Base-by-base conservation (phyloP, 2,113 vertebrate species). In the Ptilorrhoa leucosticta region DNA sequence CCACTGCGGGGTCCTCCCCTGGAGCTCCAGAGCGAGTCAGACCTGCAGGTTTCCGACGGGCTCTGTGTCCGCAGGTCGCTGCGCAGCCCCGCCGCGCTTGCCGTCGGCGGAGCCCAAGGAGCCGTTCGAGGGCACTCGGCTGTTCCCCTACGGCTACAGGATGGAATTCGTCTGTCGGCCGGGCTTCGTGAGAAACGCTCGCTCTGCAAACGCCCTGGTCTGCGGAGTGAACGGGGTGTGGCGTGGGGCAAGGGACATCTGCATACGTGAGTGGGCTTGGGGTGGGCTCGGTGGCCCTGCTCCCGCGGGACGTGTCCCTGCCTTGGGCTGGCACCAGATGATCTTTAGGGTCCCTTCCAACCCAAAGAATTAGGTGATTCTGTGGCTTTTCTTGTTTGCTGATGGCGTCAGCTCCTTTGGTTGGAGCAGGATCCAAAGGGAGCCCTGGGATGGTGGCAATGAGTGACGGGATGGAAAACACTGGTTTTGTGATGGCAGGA, bases 171-270 rank as follows among this genome's bases (percentile, higher is more conserved):
- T 8, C 8, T 97, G 97, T 1, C 66, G 95, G 2, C 92, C 97
- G 1, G 97, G 97, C 6, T 97, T 86, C 0, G 0, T 1, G 3
- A 95, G 18, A 2, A 60, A 6, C 0, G 0, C 0, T 0, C 0
- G 0, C 1, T 0, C 0, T 3, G 0, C 0, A 0, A 71, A 0
- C 0, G 0, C 0, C 11, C 18, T 94, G 2, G 0, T 1, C 6
- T 97, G 96, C 1, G 53, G 19, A 0, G 1, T 0, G 3, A 0
- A 18, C 2, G 8, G 0, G 2, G 0, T 0, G 9, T 97, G 96
- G 96, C 1, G 0, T 0, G 81, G 70, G 0, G 0, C 23, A 0
- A 1, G 0, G 0, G 44, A 94, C 0, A 23, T 96, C 1, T 97
- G 97, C 10, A 2, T 0, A 0, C 61, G 97, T 97, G 86, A 95